Conservation (phyloP, 2,888 invertebrate genomes). For the Pollenia angustigena region DNA sequence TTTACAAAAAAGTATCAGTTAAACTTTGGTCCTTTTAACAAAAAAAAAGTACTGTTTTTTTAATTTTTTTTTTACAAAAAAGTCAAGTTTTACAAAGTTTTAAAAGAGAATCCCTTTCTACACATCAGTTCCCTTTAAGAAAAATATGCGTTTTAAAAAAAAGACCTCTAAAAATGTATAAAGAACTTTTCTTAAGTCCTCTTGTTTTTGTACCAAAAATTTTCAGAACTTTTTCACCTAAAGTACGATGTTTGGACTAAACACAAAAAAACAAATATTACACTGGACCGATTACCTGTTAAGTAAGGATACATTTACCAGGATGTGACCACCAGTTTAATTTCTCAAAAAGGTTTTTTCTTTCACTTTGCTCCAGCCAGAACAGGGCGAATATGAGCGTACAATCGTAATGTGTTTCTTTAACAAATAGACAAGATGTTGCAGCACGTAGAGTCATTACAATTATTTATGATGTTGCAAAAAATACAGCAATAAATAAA, state of each 20-base stretch:
- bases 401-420: constrained; percentile 25
- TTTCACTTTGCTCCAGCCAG: background rate
- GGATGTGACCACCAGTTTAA: constrained; percentile 21
- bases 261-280: no score
- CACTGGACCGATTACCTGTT: background rate
- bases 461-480: constrained; percentile 74
- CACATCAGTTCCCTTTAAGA: no score
- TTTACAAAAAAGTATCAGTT: background rate
- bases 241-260: no score
- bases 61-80: no score
- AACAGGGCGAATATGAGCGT: background rate
- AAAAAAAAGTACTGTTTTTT: background rate
- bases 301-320: background rate
- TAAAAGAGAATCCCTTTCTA: background rate
- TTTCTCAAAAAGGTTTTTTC: background rate
- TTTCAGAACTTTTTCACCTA: no score
- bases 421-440: constrained; percentile 42
- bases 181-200: background rate
- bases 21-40: no score
- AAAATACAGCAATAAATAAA: constrained; percentile 42
- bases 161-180: background rate
- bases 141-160: background rate
- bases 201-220: background rate
- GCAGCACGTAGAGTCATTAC: constrained; percentile 75
- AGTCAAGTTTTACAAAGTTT: background rate